Evolutionary conservation across 2,113 vertebrate species (phyloP).

Genomic region (Puffinus mauretanicus): DNA sequence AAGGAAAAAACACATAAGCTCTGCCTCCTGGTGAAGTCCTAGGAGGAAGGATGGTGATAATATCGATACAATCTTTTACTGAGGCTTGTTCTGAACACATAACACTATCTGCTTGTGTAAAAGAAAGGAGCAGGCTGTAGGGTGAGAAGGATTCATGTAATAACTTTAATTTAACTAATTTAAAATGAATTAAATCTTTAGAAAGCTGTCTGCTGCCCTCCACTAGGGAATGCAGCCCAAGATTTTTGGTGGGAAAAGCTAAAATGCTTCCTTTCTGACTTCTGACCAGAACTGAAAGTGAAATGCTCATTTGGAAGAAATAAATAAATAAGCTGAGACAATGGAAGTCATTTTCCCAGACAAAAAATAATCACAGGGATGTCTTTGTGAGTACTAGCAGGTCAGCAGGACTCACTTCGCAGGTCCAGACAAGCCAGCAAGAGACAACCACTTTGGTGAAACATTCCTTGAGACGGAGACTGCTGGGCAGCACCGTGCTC

Average conservation of each 20-base stretch:
- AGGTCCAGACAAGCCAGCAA: background rate
- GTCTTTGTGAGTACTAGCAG: background rate
- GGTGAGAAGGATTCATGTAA: background rate
- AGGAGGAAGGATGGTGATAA: background rate
- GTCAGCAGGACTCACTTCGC: background rate
- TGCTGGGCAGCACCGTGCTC: background rate
- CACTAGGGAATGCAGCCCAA: background rate
- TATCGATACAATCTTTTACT: background rate
- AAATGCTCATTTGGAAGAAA: background rate
- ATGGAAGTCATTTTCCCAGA: conserved; percentile 24
- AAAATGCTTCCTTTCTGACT: background rate
- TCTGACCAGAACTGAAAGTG: background rate
- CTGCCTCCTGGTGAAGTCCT: background rate
- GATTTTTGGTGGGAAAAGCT: background rate
- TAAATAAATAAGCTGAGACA: conserved; percentile 42
- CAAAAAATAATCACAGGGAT: conserved; percentile 29
- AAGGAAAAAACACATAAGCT: background rate
- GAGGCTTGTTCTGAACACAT: background rate
- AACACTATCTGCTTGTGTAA: background rate
- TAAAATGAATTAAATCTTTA: background rate
- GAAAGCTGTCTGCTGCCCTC: background rate
- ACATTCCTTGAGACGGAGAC: background rate
- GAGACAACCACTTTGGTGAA: background rate
- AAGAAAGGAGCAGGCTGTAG: background rate
- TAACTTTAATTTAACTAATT: background rate